phyloP scores from a whole-genome alignment of 1,140 invertebrate genomes.

The Pogonognathellus flavescens region DNA sequence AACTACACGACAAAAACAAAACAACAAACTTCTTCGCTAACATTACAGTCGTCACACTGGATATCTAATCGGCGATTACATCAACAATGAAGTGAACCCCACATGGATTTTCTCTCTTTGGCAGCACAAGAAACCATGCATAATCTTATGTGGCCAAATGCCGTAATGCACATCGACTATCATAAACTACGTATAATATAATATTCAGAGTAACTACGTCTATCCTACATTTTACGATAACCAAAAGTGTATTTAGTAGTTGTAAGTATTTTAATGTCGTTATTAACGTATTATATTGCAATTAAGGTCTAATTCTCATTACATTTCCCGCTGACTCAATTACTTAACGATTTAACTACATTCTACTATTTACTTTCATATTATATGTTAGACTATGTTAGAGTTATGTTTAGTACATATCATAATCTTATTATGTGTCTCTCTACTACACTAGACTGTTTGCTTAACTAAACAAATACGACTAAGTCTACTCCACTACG shows the following conservation, averaged over 20 bases:
- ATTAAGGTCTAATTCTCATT: constrained; percentile 7
- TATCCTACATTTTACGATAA: too few species aligned
- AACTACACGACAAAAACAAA: constrained; percentile 25
- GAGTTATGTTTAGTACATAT: too few species aligned
- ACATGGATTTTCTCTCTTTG: constrained; percentile 49
- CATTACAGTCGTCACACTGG: neutral
- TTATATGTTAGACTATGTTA: constrained; percentile 6
- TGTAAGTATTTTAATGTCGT: neutral
- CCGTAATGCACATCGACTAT: constrained; percentile 33
- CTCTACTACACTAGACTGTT: neutral
- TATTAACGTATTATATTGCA: neutral
- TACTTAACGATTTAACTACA: neutral
- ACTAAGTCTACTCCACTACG: neutral
- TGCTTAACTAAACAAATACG: constrained; percentile 16
- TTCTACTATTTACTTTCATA: neutral
- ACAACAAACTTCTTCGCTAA: neutral
- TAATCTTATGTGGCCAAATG: constrained; percentile 38
- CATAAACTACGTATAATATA: neutral
- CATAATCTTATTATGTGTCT: too few species aligned
- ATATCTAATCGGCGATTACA: constrained; percentile 8
- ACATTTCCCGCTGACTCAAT: constrained; percentile 6
- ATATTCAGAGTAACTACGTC: neutral
- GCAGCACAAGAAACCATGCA: constrained; percentile 45
- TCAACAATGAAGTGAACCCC: constrained; percentile 28
- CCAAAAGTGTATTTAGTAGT: constrained; percentile 13